Evolutionary conservation across 2,797 vertebrate genomes (phyloP).

Genomic region (Crocodylus rhombifer): DNA sequence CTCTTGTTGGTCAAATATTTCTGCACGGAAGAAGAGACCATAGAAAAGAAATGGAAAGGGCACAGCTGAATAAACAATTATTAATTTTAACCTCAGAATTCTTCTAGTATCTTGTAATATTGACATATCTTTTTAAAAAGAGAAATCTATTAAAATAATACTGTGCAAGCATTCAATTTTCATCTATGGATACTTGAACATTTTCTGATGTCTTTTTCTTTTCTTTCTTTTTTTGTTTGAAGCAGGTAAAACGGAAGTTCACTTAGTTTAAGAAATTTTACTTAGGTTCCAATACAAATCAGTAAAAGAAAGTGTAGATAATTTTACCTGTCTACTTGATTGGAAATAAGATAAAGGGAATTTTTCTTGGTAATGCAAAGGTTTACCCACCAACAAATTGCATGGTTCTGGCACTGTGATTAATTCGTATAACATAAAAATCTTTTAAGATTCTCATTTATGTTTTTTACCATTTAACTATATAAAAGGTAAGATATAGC

Average conservation of each 20-base stretch:
- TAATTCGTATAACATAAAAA: background rate
- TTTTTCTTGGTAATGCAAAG: background rate
- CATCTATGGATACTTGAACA: background rate
- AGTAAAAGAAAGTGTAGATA: background rate
- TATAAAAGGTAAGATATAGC: background rate
- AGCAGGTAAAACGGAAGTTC: background rate
- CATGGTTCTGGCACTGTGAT: background rate
- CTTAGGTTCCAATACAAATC: background rate
- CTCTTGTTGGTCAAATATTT: background rate
- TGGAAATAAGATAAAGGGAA: background rate
- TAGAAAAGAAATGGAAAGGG: background rate
- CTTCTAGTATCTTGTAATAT: background rate
- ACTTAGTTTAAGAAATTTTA: background rate
- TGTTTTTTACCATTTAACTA: background rate
- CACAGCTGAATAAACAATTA: background rate
- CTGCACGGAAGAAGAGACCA: background rate
- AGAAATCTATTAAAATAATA: background rate
- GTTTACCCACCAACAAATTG: background rate
- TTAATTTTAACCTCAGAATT: background rate
- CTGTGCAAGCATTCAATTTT: background rate
- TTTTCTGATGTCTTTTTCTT: background rate
- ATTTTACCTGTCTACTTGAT: background rate
- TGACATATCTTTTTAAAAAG: background rate
- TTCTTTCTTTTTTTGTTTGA: background rate
- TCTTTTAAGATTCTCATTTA: background rate